phyloP scores from a whole-genome alignment of 2,888 invertebrate species.

The Xestia c-nigrum region DNA sequence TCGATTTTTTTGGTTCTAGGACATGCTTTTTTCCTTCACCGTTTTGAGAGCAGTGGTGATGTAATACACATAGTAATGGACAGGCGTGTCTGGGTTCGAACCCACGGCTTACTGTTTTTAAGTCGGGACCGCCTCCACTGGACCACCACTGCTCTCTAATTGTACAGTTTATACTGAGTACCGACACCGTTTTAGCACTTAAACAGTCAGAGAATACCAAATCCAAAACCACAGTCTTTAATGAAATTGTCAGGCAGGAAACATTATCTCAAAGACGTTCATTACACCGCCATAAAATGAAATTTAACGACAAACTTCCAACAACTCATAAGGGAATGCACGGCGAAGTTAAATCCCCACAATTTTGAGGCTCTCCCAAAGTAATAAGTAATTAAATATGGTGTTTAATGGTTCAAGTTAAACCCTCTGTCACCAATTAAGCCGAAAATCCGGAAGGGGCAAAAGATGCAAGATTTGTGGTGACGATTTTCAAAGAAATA shows the following conservation, averaged over 20 bases:
- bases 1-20: too few species aligned
- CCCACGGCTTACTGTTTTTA: too few species aligned
- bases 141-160: too few species aligned
- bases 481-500: conserved; percentile 30
- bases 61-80: too few species aligned
- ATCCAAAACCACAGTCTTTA: conserved; percentile 10
- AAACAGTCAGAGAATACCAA: not conserved
- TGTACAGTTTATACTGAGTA: not conserved
- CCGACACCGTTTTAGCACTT: not conserved
- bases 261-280: conserved; percentile 18
- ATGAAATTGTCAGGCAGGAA: conserved; percentile 25
- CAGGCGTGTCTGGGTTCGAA: too few species aligned
- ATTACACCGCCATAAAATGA: conserved; percentile 35
- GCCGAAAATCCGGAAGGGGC: conserved; percentile 12
- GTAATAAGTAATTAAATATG: conserved; percentile 56
- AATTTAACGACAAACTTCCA: conserved; percentile 49
- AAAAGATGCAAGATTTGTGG: conserved; percentile 27
- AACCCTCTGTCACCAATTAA: conserved; percentile 29
- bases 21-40: too few species aligned
- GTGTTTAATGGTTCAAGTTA: conserved; percentile 45
- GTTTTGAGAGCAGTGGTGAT: too few species aligned
- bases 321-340: conserved; percentile 28
- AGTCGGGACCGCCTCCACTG: too few species aligned
- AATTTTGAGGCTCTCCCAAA: conserved; percentile 42
- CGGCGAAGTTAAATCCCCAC: conserved; percentile 38